Base-by-base conservation (phyloP, 2,113 vertebrate genomes). In the Thomomys bottae region DNA sequence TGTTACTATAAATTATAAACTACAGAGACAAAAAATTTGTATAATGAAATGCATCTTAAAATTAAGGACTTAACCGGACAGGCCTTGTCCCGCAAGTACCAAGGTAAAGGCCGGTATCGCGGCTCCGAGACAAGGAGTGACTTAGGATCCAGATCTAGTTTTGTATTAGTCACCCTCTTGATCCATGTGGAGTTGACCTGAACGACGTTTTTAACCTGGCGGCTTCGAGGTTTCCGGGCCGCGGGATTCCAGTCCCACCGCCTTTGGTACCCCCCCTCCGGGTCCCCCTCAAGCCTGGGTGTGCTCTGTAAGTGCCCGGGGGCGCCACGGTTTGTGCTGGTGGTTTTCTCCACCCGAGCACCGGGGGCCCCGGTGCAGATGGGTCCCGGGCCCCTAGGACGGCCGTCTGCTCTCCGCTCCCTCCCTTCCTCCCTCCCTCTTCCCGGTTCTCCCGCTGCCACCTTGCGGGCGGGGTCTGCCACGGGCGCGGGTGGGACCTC, bases 71-170 rank as follows among this genome's bases (percentile, higher is more conserved):
- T n/a, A n/a, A 89, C 84, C 7, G 88, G 89, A 95, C 93, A 30
- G 88, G 94, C 94, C 86, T 87, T 81, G 81, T 81, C 87, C 0
- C 26, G 61, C 70, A 63, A 73, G n/a, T 59, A 73, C 30, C 26
- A 87, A 96, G 96, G 96, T 97, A 96, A 97, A 96, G 28, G 76
- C 88, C 59, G 67, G 88, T 38, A 18, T 34, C 57, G 83, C 72
- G 85, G 73, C 80, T 87, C 20, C 0, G 10, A 86, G 92, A 82
- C 49, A 89, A 57, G 71, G 68, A 94, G 79, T 59, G 32, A 24
- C 17, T 81, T 23, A 10, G 2, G n/a, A 40, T 63, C 71, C 49
- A 21, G 68, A 36, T 7, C 67, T 80, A 80, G 63, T 73, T 73
- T 70, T 64, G 40, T 32, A 17, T 30, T 66, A 87, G 83, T 38